phyloP scores from a whole-genome alignment of 1,140 invertebrate species.

The Latrodectus geometricus region DNA sequence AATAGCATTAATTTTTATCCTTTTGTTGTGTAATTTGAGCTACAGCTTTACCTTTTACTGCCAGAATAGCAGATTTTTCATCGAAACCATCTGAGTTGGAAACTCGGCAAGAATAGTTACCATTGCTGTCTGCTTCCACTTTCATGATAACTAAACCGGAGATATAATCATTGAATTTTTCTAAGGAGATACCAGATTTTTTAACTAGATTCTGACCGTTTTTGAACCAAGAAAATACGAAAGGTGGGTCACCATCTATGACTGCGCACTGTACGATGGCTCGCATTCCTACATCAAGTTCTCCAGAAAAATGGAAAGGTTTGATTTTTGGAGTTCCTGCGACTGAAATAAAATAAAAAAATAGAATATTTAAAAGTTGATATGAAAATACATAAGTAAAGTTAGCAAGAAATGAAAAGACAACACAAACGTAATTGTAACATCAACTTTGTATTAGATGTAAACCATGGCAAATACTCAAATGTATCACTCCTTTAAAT shows the following conservation, averaged over 20 bases:
- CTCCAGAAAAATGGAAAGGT: conserved; percentile 65
- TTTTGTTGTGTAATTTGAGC: neutral
- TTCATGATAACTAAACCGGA: conserved; percentile 30
- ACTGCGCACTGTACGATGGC: conserved; percentile 71
- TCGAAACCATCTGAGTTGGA: neutral
- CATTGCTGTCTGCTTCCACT: conserved; percentile 43
- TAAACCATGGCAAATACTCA: too few relatives aligned
- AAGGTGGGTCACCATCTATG: conserved; percentile 62
- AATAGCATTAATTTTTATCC: neutral
- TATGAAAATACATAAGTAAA: too few relatives aligned
- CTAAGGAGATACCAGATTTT: neutral
- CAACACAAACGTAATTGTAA: too few relatives aligned
- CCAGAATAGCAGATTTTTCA: conserved; percentile 11
- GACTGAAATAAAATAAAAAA: neutral
- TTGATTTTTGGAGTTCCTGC: conserved; percentile 45
- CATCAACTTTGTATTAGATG: too few relatives aligned
- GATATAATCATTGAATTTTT: conserved; percentile 67
- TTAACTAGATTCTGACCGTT: conserved; percentile 31
- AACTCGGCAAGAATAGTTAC: conserved; percentile 64
- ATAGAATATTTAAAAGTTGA: too few relatives aligned
- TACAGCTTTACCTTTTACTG: neutral
- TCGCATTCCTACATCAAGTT: conserved; percentile 77
- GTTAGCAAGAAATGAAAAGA: too few relatives aligned
- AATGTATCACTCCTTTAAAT: too few relatives aligned
- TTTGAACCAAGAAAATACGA: conserved; percentile 64